A percentile compares a stretch with the other conserved stretches of the same genome.
These are phyloP conservation scores for Phodopus roborovskii DNA, from an alignment of 2,113 vertebrate genomes.

Conservation along the genomic window DNA sequence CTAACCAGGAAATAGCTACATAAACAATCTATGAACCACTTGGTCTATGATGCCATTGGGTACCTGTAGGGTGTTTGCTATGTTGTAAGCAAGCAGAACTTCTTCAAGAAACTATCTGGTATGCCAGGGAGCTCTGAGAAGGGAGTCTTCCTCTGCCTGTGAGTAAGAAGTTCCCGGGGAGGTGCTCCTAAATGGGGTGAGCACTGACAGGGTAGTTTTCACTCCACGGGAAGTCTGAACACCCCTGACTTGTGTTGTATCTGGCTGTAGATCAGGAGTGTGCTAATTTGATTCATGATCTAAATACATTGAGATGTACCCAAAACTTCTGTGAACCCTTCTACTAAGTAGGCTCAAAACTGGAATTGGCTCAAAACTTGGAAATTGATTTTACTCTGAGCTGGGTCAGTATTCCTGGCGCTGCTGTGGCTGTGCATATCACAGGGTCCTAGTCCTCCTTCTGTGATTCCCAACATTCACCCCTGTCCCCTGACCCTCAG, in stretches of 20 bases:
- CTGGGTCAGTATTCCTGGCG: not conserved
- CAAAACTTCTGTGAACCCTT: not conserved
- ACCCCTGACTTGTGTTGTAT: not conserved
- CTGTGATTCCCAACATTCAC: not conserved
- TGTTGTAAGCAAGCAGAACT: not conserved
- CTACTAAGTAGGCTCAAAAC: not conserved
- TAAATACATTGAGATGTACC: not conserved
- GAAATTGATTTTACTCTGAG: not conserved
- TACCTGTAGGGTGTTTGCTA: not conserved
- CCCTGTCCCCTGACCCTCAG: constrained; percentile 41
- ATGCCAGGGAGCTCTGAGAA: not conserved
- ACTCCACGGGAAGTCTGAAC: not conserved
- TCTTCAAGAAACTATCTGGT: constrained; percentile 14
- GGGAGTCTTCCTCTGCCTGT: not conserved
- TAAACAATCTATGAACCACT: not conserved
- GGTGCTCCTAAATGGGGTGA: not conserved
- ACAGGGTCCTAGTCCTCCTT: not conserved
- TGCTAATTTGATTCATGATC: not conserved
- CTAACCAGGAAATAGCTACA: not conserved
- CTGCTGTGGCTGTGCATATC: not conserved
- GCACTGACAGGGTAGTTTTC: not conserved
- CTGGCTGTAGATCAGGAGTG: not conserved
- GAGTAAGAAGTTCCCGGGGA: not conserved
- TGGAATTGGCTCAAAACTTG: not conserved
- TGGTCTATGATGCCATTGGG: not conserved